Percentiles rank a stretch among this genome's conserved stretches.
These are phyloP conservation scores for Malaclemys terrapin DNA, from an alignment of 2,113 vertebrate species.

Conservation along the genomic window DNA sequence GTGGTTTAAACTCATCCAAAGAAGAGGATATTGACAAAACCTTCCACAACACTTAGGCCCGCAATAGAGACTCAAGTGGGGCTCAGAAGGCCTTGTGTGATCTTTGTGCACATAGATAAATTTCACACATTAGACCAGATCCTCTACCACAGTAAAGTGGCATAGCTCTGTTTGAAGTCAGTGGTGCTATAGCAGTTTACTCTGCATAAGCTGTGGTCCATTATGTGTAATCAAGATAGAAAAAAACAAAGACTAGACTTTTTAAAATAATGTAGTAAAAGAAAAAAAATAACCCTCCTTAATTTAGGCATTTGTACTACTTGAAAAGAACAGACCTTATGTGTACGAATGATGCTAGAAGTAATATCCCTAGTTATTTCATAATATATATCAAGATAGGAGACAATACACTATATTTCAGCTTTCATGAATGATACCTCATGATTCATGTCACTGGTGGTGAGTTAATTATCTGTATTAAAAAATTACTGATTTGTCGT, in stretches of 20 bases:
- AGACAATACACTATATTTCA: not conserved
- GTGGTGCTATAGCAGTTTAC: not conserved
- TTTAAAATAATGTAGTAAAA: not conserved
- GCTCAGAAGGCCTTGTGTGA: not conserved
- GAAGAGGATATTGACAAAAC: not conserved
- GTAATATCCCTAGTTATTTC: not conserved
- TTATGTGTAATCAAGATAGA: not conserved
- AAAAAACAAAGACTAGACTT: not conserved
- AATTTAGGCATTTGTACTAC: not conserved
- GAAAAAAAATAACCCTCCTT: not conserved
- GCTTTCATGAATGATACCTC: not conserved
- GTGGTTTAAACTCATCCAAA: not conserved
- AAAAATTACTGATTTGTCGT: conserved; percentile 44
- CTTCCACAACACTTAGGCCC: not conserved
- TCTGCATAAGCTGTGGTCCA: not conserved
- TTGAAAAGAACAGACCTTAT: not conserved
- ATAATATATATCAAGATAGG: not conserved
- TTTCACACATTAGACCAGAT: not conserved
- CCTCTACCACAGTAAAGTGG: not conserved
- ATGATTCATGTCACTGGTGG: not conserved
- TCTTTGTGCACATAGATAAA: not conserved
- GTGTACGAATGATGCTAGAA: not conserved
- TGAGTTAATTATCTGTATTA: conserved; percentile 45
- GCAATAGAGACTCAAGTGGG: not conserved
- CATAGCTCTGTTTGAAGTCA: not conserved